These are phyloP conservation scores for Rhabdornis inornatus DNA, from an alignment of 2,113 vertebrate genomes.

Conservation along the genomic window DNA sequence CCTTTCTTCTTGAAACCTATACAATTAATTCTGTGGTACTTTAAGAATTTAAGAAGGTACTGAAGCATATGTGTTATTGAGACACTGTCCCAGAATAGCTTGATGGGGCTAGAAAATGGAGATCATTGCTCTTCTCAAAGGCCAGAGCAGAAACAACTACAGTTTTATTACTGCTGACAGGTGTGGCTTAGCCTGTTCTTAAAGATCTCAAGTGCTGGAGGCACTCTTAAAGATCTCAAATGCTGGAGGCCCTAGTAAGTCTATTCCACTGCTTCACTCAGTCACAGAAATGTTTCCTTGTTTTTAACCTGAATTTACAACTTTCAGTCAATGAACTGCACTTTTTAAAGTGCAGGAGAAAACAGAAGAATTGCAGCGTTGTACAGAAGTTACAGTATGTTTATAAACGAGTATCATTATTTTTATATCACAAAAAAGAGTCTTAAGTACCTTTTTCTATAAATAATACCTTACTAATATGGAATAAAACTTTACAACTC, in stretches of 20 bases:
- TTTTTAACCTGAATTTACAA: background rate
- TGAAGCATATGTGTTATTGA: background rate
- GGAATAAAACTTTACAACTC: background rate
- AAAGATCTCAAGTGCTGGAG: background rate
- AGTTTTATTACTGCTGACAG: background rate
- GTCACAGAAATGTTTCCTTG: background rate
- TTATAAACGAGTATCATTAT: rapidly evolving
- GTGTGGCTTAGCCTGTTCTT: background rate
- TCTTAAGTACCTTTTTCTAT: background rate
- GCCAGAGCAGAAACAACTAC: background rate
- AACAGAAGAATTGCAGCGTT: background rate
- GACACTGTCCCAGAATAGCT: background rate
- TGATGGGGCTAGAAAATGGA: background rate
- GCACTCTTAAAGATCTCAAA: background rate
- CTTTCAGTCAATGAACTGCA: background rate
- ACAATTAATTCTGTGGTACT: background rate
- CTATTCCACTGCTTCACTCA: background rate
- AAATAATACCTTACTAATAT: background rate
- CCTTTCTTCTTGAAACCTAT: background rate
- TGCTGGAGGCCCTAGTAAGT: background rate
- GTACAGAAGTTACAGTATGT: background rate
- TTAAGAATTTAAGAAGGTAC: background rate
- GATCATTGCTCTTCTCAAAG: background rate
- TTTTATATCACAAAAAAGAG: background rate
- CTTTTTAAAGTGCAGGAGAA: background rate